Percentiles rank a stretch among this genome's conserved stretches.
These are phyloP conservation scores for Zophobas atratus DNA, from an alignment of 1,140 invertebrate genomes.

Conservation along the genomic window DNA sequence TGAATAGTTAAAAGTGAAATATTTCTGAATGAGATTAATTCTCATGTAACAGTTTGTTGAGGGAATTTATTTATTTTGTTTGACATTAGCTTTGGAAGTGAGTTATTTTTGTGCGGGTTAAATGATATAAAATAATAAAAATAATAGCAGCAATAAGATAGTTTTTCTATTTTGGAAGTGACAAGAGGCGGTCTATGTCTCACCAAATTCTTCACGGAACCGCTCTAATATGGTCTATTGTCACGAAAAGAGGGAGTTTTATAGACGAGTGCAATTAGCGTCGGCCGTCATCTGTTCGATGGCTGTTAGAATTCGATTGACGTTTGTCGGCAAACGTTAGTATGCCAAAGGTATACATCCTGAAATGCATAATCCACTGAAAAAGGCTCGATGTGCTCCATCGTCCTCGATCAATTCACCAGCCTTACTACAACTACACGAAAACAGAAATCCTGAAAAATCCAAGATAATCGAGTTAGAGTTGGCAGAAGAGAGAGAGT, in stretches of 20 bases:
- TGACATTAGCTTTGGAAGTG: too few relatives aligned
- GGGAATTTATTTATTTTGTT: too few relatives aligned
- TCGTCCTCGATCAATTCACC: slow-evolving; percentile 18
- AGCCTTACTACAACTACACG: slow-evolving; percentile 6
- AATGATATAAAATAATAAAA: slow-evolving; percentile 3
- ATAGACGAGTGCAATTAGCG: slow-evolving; percentile 42
- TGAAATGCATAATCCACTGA: slow-evolving; percentile 36
- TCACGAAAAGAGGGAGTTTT: slow-evolving; percentile 34
- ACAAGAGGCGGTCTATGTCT: not conserved
- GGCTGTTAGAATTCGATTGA: slow-evolving; percentile 45
- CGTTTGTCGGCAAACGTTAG: slow-evolving; percentile 41
- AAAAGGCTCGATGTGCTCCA: slow-evolving; percentile 13
- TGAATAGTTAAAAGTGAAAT: too few relatives aligned
- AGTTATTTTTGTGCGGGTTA: too few relatives aligned
- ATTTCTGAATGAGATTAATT: too few relatives aligned
- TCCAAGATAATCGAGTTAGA: slow-evolving; percentile 22
- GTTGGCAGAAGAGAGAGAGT: slow-evolving; percentile 1
- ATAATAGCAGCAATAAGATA: not conserved
- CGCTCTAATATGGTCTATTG: slow-evolving; percentile 28
- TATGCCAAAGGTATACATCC: slow-evolving; percentile 36
- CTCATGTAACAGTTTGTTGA: too few relatives aligned
- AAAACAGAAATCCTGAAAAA: slow-evolving; percentile 29
- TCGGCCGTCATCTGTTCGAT: slow-evolving; percentile 43
- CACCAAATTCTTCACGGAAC: not conserved
- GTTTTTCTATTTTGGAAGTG: not conserved